Evolutionary conservation across 2,797 vertebrate species (phyloP).

Genomic region (Hafferia zeledoni): DNA sequence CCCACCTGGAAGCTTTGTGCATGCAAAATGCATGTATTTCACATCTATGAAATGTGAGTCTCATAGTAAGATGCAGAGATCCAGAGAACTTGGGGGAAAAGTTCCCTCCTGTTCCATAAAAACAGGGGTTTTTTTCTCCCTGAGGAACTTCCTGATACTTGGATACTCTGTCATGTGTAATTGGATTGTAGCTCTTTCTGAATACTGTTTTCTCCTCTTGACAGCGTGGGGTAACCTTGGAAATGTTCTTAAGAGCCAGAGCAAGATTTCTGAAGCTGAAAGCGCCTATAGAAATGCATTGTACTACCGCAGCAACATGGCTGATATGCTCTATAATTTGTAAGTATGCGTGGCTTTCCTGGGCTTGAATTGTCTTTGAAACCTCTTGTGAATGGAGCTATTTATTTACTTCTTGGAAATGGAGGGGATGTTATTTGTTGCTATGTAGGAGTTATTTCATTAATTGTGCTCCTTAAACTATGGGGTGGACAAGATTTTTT

Average conservation of each 20-base stretch:
- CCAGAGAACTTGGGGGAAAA: not conserved
- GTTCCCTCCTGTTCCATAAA: not conserved
- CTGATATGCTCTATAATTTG: conserved; percentile 99
- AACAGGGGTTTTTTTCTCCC: conserved; percentile 35
- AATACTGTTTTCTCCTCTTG: conserved; percentile 74
- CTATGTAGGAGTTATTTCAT: not conserved
- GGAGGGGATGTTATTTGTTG: conserved; percentile 3
- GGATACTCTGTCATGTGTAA: conserved; percentile 55
- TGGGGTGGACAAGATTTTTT: conserved; percentile 1
- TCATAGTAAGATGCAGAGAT: conserved; percentile 33
- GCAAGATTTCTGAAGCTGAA: conserved; percentile 94
- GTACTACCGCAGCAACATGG: conserved; percentile 99
- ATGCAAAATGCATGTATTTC: not conserved
- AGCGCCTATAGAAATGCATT: conserved; percentile 96
- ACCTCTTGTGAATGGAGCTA: conserved; percentile 7
- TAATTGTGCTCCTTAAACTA: conserved; percentile 28
- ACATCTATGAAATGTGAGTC: not conserved
- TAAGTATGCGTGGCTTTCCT: conserved; percentile 81
- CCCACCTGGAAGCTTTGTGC: not conserved
- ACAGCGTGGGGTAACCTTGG: conserved; percentile 99
- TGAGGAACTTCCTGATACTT: conserved; percentile 41
- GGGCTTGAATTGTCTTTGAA: conserved; percentile 39
- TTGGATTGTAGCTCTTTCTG: conserved; percentile 61
- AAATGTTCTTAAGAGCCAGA: conserved; percentile 99
- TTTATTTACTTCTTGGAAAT: conserved; percentile 44